Conservation (phyloP, 2,113 vertebrate species). For the Scartelaos histophorus region DNA sequence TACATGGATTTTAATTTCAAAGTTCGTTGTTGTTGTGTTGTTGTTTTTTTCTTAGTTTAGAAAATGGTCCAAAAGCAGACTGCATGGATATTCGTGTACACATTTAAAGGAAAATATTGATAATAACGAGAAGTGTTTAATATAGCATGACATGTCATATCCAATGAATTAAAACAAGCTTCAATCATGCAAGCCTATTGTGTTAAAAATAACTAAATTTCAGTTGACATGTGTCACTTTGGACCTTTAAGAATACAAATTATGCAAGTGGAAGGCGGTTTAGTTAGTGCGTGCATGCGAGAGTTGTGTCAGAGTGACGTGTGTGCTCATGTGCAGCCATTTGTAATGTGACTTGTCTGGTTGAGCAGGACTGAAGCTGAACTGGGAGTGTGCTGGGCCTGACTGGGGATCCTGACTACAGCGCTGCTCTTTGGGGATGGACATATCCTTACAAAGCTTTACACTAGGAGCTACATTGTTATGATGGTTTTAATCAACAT, state of each 20-base stretch:
- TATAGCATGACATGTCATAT: neutral
- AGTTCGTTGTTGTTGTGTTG: too few relatives aligned
- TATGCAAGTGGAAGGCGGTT: constrained; percentile 2
- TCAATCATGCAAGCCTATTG: neutral
- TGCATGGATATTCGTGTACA: neutral
- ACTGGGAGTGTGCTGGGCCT: constrained; percentile 6
- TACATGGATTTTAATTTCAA: neutral
- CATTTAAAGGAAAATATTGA: neutral
- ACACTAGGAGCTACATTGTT: too few relatives aligned
- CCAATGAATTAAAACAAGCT: neutral
- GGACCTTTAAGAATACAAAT: constrained; percentile 3
- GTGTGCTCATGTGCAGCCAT: neutral
- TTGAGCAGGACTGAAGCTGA: constrained; percentile 40
- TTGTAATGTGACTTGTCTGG: constrained; percentile 52
- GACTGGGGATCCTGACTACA: neutral
- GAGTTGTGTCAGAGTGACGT: constrained; percentile 23
- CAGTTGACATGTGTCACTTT: neutral
- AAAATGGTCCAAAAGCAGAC: neutral
- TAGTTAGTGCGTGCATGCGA: constrained; percentile 19
- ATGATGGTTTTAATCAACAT: too few relatives aligned
- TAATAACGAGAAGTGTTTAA: neutral
- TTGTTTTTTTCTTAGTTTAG: too few relatives aligned
- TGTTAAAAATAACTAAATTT: neutral
- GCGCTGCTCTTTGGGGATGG: neutral
- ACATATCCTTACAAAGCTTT: neutral